Evolutionary conservation across 1,140 invertebrate species (phyloP), one percentile per base, ranked within the genome.

Genomic region (Lasioglossum baleicum): DNA sequence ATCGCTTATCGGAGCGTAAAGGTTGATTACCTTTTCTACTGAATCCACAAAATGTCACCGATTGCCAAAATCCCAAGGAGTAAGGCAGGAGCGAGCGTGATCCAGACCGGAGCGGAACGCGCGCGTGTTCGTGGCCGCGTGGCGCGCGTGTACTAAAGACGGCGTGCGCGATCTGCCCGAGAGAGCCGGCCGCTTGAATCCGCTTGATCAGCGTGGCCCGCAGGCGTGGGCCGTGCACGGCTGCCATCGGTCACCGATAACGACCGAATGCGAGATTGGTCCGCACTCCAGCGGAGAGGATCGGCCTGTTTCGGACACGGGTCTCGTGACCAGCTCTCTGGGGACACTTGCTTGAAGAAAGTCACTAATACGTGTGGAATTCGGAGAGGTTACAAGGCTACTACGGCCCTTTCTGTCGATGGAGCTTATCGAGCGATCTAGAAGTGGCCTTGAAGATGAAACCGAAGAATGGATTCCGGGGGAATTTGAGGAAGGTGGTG

Each of bases 251-350:
- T 82, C 70, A 71, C 53, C 79, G 84, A 85, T 85, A 85, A 85
- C 83, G 83, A 26, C 71, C 72, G 82, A 75, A 85, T 82, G 75
- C 70, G 71, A 85, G 84, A 85, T 85, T 85, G 84, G 84, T 72
- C 79, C 40, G 83, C 26, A 40, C 20, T 44, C 31, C 60, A 56
- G 61, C 72, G n/a, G 10, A 13, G 70, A 82, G 67, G 66, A 76
- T 76, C 73, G 72, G 64, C 53, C 17, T 65, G 65, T 67, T 61
- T 35, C 35, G 73, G 53, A n/a, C 51, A 56, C 26, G 26, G 26
- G 26, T 26, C 26, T 26, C 26, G 26, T 26, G 26, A 26, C 26
- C 26, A 26, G 26, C 26, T 26, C 26, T 26, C 26, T 26, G 26
- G 26, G 26, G 26, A 26, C 26, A 26, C 26, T 26, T 1, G 7